These are phyloP conservation scores for Epicauta chinensis DNA, from an alignment of 1,140 invertebrate genomes.

Conservation along the genomic window DNA sequence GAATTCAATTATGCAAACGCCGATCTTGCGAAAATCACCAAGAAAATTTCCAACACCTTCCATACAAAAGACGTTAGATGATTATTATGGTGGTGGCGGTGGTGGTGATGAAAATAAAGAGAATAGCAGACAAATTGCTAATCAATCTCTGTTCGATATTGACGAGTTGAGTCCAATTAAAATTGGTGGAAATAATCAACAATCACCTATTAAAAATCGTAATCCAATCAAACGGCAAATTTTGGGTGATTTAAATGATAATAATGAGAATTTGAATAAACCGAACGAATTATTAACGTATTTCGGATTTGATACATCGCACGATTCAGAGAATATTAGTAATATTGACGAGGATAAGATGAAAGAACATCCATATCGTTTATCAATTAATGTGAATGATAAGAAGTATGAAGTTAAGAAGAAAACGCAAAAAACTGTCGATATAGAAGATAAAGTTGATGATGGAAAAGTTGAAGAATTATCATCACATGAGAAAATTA, in stretches of 20 bases:
- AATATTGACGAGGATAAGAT: not conserved
- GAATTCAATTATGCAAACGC: not conserved
- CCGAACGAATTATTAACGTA: not conserved
- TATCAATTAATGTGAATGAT: not conserved
- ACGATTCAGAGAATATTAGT: not conserved
- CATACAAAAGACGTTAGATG: constrained; percentile 13
- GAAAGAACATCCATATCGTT: constrained; percentile 1
- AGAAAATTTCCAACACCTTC: not conserved
- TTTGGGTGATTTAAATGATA: constrained; percentile 11
- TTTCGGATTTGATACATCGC: constrained; percentile 18
- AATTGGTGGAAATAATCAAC: not conserved
- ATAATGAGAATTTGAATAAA: not conserved
- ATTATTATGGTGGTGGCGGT: constrained; percentile 17
- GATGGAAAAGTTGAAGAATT: no score
- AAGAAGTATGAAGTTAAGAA: constrained; percentile 4
- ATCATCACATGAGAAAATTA: no score
- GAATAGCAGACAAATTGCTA: constrained; percentile 3
- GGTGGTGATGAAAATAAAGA: constrained; percentile 17
- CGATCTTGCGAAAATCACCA: no score
- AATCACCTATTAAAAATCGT: not conserved
- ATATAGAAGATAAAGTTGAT: no score
- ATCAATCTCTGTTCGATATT: constrained; percentile 18
- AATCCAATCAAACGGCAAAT: constrained; percentile 5
- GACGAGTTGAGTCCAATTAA: constrained; percentile 23
- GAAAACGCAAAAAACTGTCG: not conserved